Percentiles rank a stretch among this genome's conserved stretches.
These are phyloP conservation scores for Ligdia adustata DNA, from an alignment of 2,888 invertebrate species.

Conservation along the genomic window DNA sequence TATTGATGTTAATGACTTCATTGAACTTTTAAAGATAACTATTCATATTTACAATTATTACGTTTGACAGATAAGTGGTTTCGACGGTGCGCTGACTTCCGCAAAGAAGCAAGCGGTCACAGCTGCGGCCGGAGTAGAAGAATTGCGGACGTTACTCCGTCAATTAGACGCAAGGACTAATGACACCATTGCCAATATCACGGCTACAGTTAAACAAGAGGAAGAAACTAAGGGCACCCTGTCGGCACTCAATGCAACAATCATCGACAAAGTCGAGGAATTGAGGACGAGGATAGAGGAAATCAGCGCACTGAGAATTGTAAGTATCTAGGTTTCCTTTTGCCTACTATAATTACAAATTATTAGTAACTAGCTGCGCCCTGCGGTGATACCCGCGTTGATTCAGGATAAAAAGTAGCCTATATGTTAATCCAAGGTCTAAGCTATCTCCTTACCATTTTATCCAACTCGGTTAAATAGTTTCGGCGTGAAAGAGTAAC, in stretches of 20 bases:
- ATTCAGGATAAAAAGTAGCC: too few species aligned
- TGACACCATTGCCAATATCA: conserved; percentile 68
- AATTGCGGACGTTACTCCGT: conserved; percentile 60
- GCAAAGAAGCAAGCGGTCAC: conserved; percentile 70
- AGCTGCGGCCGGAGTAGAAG: conserved; percentile 69
- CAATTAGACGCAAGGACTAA: conserved; percentile 65
- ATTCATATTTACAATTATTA: neutral
- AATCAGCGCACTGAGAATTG: conserved; percentile 42
- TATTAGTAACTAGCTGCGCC: too few species aligned
- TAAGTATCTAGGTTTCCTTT: too few species aligned
- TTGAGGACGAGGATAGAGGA: conserved; percentile 64
- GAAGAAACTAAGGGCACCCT: conserved; percentile 59
- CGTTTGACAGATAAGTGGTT: conserved; percentile 75
- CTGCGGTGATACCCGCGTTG: too few species aligned
- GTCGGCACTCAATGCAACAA: conserved; percentile 58
- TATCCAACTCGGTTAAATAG: too few species aligned
- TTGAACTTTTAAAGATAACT: too few species aligned
- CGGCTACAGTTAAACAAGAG: conserved; percentile 51
- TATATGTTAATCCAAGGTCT: too few species aligned
- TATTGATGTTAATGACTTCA: too few species aligned
- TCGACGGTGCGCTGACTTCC: conserved; percentile 66
- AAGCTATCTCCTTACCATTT: too few species aligned
- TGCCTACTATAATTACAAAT: too few species aligned
- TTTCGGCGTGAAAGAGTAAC: too few species aligned
- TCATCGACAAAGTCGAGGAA: conserved; percentile 57